Conservation (phyloP, 2,797 vertebrate species). For the Sebastes matsubarae region DNA sequence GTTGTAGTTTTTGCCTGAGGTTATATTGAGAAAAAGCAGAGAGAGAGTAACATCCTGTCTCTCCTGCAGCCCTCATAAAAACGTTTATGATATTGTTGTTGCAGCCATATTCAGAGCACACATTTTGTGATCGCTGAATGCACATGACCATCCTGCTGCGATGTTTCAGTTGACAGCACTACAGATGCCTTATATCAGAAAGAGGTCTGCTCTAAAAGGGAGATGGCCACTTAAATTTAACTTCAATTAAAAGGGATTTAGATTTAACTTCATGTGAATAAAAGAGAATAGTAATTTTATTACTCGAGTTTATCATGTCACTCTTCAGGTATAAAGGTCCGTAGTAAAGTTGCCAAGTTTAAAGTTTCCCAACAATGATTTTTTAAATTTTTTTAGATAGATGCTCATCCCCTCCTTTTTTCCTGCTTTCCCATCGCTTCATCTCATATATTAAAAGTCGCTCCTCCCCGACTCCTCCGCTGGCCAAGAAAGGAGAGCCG, state of each 20-base stretch:
- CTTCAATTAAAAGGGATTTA: slow-evolving; percentile 48
- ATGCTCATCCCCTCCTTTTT: neutral
- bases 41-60: neutral
- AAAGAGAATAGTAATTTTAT: slow-evolving; percentile 42
- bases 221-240: slow-evolving; percentile 35
- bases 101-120: slow-evolving; percentile 33
- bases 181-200: slow-evolving; percentile 80
- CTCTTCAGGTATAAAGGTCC: slow-evolving; percentile 14
- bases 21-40: slow-evolving; percentile 8
- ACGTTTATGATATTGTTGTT: slow-evolving; percentile 5
- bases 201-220: slow-evolving; percentile 45
- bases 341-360: slow-evolving; percentile 18
- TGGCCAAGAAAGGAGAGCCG: slow-evolving; percentile 40
- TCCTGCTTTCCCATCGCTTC: neutral
- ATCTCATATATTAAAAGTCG: slow-evolving; percentile 31
- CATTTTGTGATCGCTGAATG: slow-evolving; percentile 23
- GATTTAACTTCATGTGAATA: slow-evolving; percentile 43
- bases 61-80: neutral
- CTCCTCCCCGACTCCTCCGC: slow-evolving; percentile 51
- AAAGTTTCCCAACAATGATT: neutral
- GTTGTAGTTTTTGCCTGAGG: slow-evolving; percentile 16
- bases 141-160: slow-evolving; percentile 32
- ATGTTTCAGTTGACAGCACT: slow-evolving; percentile 56
- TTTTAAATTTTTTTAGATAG: neutral
- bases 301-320: slow-evolving; percentile 16